Evolutionary conservation across 2,797 vertebrate genomes (phyloP), one percentile per base, ranked within the genome.

Genomic region (Melanogrammus aeglefinus): DNA sequence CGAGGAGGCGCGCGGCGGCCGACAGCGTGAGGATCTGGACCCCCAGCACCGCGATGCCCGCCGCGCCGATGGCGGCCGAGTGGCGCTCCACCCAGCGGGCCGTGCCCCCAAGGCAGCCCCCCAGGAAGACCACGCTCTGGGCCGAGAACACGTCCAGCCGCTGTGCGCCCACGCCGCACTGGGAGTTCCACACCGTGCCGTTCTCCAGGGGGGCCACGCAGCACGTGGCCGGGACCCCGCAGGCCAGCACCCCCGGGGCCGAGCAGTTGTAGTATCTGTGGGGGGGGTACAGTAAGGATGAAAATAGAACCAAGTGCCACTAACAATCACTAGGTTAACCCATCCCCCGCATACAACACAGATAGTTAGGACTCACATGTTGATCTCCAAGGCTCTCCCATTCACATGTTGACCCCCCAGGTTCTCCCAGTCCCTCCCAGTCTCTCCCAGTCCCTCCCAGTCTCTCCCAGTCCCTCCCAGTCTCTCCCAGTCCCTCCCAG

Each of bases 261-360:
- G 96, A 96, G 94, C 97, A 98, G 91, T 97, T 99, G 86, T 96
- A 99, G 82, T 96, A 96, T 92, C 97, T 98, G 92, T 0, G 5
- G 73, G 78, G 21, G 24, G 7, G 24, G 31, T 18, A 63, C 9
- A 63, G 2, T 31, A 31, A 31, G 29, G 29, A 31, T 31, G 31
- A 33, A 3, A 33, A 33, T 33, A 33, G 31, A 33, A 33, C 31
- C 31, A 33, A 33, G 31, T 33, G 31, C 31, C 31, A 33, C 31
- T 33, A 33, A 33, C 31, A 3, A 33, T 33, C 31, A 33, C 31
- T 33, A 33, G 31, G 31, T 33, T 33, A 33, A 33, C 31, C 31
- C 31, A 33, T 33, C 3, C 31, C 31, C 31, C 31, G 31, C 31
- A 31, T 33, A 33, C 31, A 33, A 33, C 31, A 33, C 31, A 33